Conservation (phyloP, 2,113 vertebrate species). For the Brachyhypopomus occidentalis region DNA sequence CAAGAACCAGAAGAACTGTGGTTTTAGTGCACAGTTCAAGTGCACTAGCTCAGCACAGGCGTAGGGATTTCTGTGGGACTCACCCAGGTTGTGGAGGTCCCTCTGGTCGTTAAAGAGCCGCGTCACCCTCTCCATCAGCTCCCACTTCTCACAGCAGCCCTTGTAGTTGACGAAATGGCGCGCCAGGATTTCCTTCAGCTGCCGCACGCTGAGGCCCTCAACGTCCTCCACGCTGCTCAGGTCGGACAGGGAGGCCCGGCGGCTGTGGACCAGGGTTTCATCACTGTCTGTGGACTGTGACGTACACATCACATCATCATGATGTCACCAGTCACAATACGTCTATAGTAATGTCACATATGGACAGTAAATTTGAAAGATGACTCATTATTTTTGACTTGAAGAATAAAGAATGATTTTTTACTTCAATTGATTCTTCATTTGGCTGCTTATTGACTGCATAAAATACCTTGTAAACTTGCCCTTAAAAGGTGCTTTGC, state of each 20-base stretch:
- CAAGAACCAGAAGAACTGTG: neutral
- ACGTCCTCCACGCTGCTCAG: slow-evolving; percentile 82
- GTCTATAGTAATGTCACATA: neutral
- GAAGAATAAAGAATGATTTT: too few species aligned
- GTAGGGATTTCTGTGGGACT: neutral
- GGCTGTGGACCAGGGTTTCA: slow-evolving; percentile 78
- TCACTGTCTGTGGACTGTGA: slow-evolving; percentile 81
- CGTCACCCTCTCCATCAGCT: slow-evolving; percentile 91
- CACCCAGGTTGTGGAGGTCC: slow-evolving; percentile 84
- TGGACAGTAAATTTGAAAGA: too few species aligned
- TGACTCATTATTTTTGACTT: too few species aligned
- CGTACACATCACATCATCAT: neutral
- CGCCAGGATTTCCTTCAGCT: slow-evolving; percentile 95
- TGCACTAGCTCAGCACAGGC: neutral
- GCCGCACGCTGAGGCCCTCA: slow-evolving; percentile 85
- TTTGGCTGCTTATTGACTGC: too few species aligned
- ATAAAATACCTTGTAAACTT: too few species aligned
- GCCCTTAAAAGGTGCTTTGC: too few species aligned
- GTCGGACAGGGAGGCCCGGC: slow-evolving; percentile 90
- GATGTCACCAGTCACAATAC: neutral
- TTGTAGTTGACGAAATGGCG: slow-evolving; percentile 97
- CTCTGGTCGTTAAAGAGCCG: slow-evolving; percentile 89
- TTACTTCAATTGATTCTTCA: too few species aligned
- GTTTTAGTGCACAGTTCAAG: neutral
- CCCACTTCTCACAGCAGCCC: slow-evolving; percentile 99